These are phyloP conservation scores for Athetis lepigone DNA, from an alignment of 2,888 invertebrate species.

Conservation along the genomic window DNA sequence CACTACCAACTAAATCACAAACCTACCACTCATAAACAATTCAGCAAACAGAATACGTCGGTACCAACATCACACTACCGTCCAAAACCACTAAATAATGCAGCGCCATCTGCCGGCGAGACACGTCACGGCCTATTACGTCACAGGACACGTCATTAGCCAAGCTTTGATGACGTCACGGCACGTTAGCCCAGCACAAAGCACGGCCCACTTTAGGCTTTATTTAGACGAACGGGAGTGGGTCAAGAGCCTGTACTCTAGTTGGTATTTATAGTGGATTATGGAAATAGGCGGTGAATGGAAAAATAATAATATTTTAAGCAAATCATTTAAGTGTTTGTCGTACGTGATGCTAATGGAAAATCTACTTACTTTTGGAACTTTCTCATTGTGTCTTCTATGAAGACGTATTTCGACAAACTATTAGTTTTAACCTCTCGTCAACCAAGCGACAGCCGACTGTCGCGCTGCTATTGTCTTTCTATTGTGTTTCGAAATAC, in stretches of 20 bases:
- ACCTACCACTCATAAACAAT: slow-evolving; percentile 19
- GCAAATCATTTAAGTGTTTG: neutral
- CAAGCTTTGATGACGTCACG: slow-evolving; percentile 81
- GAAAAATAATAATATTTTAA: neutral
- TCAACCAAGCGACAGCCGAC: too few relatives aligned
- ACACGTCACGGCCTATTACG: slow-evolving; percentile 76
- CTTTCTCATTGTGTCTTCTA: too few relatives aligned
- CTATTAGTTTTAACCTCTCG: too few relatives aligned
- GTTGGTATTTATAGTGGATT: slow-evolving; percentile 6
- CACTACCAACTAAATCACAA: neutral
- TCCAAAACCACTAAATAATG: slow-evolving; percentile 63
- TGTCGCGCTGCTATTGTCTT: too few relatives aligned
- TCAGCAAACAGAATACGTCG: slow-evolving; percentile 34
- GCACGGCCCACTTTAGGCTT: slow-evolving; percentile 66
- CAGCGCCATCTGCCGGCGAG: slow-evolving; percentile 59
- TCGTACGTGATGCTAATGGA: too few relatives aligned
- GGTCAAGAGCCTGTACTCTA: slow-evolving; percentile 62
- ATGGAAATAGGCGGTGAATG: slow-evolving; percentile 6
- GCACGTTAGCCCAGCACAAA: slow-evolving; percentile 73
- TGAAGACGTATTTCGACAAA: too few relatives aligned
- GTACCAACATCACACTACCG: slow-evolving; percentile 38
- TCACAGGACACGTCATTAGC: slow-evolving; percentile 76
- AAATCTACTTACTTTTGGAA: too few relatives aligned
- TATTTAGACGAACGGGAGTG: slow-evolving; percentile 67
- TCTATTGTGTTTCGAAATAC: too few relatives aligned